Evolutionary conservation across 2,113 vertebrate genomes (phyloP).

Genomic region (Neolamprologus brichardi): DNA sequence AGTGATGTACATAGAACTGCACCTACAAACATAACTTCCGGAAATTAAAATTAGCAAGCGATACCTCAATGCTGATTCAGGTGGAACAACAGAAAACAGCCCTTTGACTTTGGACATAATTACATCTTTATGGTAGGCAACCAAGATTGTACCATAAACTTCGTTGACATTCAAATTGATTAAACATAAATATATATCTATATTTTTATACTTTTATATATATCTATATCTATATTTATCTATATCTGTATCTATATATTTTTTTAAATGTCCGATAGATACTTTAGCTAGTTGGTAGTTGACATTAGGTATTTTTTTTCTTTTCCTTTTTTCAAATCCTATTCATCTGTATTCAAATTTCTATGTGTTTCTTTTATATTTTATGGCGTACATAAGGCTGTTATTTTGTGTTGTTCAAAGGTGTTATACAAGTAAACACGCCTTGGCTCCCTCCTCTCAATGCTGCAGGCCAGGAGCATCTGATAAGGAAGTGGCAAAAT

Average conservation of each 20-base stretch:
- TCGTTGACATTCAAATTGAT: fast-evolving
- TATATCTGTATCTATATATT: background rate
- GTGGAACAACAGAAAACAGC: background rate
- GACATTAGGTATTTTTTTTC: background rate
- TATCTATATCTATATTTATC: too few species aligned
- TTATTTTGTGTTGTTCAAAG: background rate
- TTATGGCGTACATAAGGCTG: background rate
- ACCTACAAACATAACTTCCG: fast-evolving
- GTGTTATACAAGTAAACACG: background rate
- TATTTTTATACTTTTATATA: fast-evolving
- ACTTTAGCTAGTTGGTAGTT: background rate
- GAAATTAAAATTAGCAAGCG: background rate
- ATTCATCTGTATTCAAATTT: background rate
- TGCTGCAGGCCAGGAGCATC: background rate
- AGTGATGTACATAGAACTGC: background rate
- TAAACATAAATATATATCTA: background rate
- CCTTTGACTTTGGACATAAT: background rate
- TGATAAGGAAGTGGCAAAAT: slow-evolving; percentile 1
- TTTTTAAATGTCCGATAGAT: background rate
- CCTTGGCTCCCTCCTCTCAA: background rate
- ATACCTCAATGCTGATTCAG: background rate
- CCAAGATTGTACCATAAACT: background rate
- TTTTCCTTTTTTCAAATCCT: background rate
- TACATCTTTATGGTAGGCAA: background rate
- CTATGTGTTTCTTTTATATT: background rate